A percentile compares a stretch with the other conserved stretches of the same genome.
Conservation (phyloP, 2,113 vertebrate genomes). For the Glaucidium brasilianum region DNA sequence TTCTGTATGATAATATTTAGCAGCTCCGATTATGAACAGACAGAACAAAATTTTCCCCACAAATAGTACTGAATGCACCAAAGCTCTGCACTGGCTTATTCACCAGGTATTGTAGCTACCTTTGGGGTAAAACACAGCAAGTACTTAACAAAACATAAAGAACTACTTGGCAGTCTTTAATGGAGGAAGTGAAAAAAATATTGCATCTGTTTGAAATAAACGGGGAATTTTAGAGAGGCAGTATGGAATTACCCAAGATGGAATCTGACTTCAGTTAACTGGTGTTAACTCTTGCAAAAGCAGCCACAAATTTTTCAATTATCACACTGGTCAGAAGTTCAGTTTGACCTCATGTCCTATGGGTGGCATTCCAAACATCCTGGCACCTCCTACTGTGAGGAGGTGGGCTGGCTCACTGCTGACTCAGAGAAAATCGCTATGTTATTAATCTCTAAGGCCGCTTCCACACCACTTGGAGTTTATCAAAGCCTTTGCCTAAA, state of each 20-base stretch:
- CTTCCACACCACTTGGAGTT: neutral
- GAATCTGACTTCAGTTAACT: constrained; percentile 2
- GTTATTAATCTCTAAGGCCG: neutral
- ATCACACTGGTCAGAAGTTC: neutral
- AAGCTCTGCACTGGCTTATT: neutral
- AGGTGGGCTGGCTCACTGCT: neutral
- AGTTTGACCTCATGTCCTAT: neutral
- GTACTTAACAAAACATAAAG: neutral
- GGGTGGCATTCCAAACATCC: neutral
- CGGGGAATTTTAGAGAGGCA: constrained; percentile 60
- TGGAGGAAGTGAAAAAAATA: constrained; percentile 57
- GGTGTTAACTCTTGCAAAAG: constrained; percentile 44
- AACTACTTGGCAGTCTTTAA: neutral
- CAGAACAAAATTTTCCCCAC: neutral
- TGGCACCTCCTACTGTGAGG: neutral
- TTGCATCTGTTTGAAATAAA: constrained; percentile 50
- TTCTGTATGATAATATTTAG: neutral
- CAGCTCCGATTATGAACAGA: neutral
- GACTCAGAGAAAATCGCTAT: neutral
- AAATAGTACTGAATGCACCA: neutral
- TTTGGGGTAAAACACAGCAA: neutral
- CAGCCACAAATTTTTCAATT: neutral
- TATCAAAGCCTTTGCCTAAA: neutral
- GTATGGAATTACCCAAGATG: constrained; percentile 61
- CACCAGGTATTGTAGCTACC: neutral